A percentile compares a stretch with the other conserved stretches of the same genome.
These are phyloP conservation scores for Eonycteris spelaea DNA, from an alignment of 2,113 vertebrate genomes.

Conservation along the genomic window DNA sequence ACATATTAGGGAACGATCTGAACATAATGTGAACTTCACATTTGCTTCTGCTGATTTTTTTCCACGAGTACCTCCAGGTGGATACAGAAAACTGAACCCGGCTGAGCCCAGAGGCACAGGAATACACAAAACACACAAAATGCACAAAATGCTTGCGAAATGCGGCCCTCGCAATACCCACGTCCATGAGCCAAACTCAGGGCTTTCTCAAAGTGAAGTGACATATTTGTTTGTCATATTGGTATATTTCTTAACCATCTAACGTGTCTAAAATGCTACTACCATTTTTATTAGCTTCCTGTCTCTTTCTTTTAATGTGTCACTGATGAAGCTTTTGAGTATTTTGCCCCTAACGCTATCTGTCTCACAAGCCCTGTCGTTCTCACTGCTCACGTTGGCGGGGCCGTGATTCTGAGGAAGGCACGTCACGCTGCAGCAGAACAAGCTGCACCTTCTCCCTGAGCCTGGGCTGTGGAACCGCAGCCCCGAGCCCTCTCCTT, in stretches of 20 bases:
- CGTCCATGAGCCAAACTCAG: neutral
- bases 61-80: neutral
- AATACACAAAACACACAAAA: neutral
- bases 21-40: neutral
- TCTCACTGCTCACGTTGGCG: neutral
- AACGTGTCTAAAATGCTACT: neutral
- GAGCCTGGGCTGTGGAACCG: neutral
- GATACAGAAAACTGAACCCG: neutral
- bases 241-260: neutral
- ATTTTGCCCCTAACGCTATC: neutral
- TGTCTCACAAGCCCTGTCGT: neutral
- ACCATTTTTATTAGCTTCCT: neutral
- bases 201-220: neutral
- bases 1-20: neutral
- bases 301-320: neutral
- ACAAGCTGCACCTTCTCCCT: neutral
- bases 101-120: neutral
- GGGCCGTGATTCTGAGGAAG: neutral
- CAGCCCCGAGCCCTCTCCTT: neutral
- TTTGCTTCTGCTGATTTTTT: neutral
- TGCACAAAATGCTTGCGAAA: neutral
- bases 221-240: neutral
- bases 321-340: neutral
- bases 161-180: fast-evolving
- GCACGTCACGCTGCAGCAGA: neutral